Evolutionary conservation across 23 tunicate genomes (phyloP).

Genomic region (Styela clava): DNA sequence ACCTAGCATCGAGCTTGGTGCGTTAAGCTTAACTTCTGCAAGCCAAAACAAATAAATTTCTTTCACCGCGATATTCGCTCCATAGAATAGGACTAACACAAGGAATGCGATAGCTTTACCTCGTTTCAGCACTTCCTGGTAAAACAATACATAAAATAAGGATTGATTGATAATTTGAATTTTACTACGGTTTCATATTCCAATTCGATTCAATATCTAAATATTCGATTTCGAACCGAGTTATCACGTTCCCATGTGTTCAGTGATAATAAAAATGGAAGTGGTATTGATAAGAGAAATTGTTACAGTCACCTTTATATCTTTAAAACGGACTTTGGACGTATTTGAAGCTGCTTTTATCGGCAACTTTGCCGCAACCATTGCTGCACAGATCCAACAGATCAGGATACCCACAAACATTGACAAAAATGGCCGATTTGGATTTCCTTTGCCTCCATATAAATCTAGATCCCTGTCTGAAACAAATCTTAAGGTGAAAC

Average conservation of each 20-base stretch:
- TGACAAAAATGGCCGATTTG: neutral
- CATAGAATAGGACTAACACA: neutral
- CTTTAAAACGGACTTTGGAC: conserved; percentile 1
- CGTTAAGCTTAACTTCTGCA: conserved; percentile 40
- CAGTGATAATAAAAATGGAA: too few species aligned
- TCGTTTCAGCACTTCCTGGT: neutral
- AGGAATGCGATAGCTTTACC: conserved; percentile 27
- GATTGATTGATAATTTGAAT: too few species aligned
- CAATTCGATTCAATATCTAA: too few species aligned
- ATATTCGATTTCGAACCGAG: too few species aligned
- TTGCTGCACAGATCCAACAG: conserved; percentile 11
- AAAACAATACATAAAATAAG: too few species aligned
- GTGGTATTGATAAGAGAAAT: too few species aligned
- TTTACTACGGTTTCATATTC: too few species aligned
- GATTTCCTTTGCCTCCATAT: neutral
- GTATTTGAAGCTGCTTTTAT: neutral
- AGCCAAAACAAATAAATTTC: conserved; percentile 55
- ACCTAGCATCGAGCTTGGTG: conserved; percentile 39
- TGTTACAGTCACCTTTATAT: conserved; percentile 12
- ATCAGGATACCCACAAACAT: conserved; percentile 18
- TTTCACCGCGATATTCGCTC: conserved; percentile 18
- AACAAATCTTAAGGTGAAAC: neutral
- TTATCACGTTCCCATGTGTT: too few species aligned
- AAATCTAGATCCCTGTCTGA: neutral
- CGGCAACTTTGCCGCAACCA: neutral